Base-by-base conservation (phyloP, 2,113 vertebrate genomes). In the Alaudala cheleensis region DNA sequence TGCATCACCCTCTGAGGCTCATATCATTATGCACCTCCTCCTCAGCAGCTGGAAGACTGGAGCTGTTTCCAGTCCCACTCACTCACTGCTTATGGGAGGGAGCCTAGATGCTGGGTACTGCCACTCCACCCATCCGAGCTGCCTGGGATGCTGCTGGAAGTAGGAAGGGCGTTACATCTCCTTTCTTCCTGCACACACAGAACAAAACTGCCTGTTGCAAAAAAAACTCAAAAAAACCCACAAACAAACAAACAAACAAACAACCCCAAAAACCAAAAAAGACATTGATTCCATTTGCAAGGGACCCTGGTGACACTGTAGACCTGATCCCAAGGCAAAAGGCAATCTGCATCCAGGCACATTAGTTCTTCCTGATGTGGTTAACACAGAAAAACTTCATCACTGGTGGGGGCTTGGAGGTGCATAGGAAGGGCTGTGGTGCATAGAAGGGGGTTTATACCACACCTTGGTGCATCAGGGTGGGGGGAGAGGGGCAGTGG, bases 51-150 rank as follows among this genome's bases (percentile, higher is more conserved):
- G 0, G 8, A 25, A 40, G 11, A 16, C 10, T 44, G 28, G 10
- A 20, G 5, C 67, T 33, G 50, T 33, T 66, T 33, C 23, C 74
- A 49, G 39, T 16, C 51, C 19, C 53, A 26, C 20, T n/a, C 34
- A 16, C 37, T 29, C 11, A 12, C 42, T 47, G 34, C 23, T 34
- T 33, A 56, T 0, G 2, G 73, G 14, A 81, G 1, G 40, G 12
- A 61, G 12, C 12, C 14, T 70, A 54, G 51, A 44, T n/a, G 13
- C 40, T 15, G 1, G 33, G 50, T 53, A 51, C 65, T 44, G 40
- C 57, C 4, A 1, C 54, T 51, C 49, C 71, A 87, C 37, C 57
- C n/a, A 40, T 11, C 14, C 0, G 1, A 81, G 65, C 12, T 0
- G 1, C 34, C 54, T 7, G 40, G 33, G 58, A 84, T n/a, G 40